These are phyloP conservation scores for Drosophila yakuba DNA, from an alignment of 1,140 invertebrate species.

Conservation along the genomic window DNA sequence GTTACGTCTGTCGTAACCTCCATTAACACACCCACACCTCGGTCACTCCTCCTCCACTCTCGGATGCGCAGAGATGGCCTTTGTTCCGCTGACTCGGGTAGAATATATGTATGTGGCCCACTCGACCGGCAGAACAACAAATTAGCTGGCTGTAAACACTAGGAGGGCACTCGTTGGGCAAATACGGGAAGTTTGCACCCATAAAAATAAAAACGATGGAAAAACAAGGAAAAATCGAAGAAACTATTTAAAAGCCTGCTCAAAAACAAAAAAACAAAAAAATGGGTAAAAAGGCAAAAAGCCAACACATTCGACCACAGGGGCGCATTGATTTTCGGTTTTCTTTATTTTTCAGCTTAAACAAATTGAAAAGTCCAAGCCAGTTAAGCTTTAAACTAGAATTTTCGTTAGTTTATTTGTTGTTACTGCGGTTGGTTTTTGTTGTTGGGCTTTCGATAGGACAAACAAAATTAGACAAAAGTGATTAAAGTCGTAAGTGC, in stretches of 20 bases:
- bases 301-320: background rate
- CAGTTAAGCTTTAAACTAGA: slow-evolving; percentile 55
- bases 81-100: slow-evolving; percentile 8
- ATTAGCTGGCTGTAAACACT: slow-evolving; percentile 60
- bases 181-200: slow-evolving; percentile 67
- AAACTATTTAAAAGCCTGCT: slow-evolving; percentile 7
- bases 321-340: slow-evolving; percentile 31
- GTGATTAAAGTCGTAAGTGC: slow-evolving; percentile 37
- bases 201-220: background rate
- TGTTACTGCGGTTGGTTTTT: slow-evolving; percentile 9
- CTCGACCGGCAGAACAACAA: slow-evolving; percentile 48
- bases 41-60: background rate
- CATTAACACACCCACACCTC: slow-evolving; percentile 13
- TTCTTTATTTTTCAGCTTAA: slow-evolving; percentile 48
- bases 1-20: background rate
- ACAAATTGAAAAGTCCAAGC: slow-evolving; percentile 57
- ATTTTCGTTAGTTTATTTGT: slow-evolving; percentile 42
- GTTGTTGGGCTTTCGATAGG: slow-evolving; percentile 30
- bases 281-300: background rate
- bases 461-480: slow-evolving; percentile 41
- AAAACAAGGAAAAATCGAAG: background rate
- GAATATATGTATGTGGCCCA: background rate
- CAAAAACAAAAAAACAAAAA: no score
- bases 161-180: slow-evolving; percentile 55
- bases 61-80: slow-evolving; percentile 2